phyloP scores from a whole-genome alignment of 2,797 vertebrate genomes.

The Chrysocyon brachyurus region DNA sequence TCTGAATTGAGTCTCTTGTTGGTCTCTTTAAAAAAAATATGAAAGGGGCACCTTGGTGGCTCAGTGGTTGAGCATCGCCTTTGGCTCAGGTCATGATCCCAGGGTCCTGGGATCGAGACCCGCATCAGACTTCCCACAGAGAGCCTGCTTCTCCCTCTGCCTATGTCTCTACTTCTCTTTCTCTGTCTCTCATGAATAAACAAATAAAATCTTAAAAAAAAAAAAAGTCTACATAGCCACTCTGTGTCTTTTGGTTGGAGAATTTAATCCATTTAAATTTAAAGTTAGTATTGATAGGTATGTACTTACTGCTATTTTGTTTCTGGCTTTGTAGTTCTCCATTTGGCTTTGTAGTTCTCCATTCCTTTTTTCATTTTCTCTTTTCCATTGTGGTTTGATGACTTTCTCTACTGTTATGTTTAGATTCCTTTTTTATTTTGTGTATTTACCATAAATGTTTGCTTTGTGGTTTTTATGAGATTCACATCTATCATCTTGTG shows the following conservation, averaged over 20 bases:
- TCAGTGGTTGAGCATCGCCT: too few relatives aligned
- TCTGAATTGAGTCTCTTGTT: not conserved
- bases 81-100: too few relatives aligned
- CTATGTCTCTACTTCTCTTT: too few relatives aligned
- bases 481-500: not conserved
- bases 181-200: too few relatives aligned
- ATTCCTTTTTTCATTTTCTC: not conserved
- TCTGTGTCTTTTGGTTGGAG: not conserved
- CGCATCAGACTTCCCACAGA: too few relatives aligned
- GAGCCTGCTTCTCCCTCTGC: too few relatives aligned
- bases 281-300: not conserved
- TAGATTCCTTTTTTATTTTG: not conserved
- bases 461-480: not conserved
- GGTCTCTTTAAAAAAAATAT: not conserved
- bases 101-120: too few relatives aligned
- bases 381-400: not conserved
- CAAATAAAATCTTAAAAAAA: not conserved
- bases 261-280: not conserved
- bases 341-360: not conserved
- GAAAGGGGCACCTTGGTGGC: too few relatives aligned
- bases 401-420: not conserved
- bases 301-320: not conserved
- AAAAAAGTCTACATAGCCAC: not conserved
- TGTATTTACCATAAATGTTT: not conserved
- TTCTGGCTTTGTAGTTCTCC: not conserved